These are phyloP conservation scores for Callyntrura sp. DNA, from an alignment of 2,888 invertebrate species.

Conservation along the genomic window DNA sequence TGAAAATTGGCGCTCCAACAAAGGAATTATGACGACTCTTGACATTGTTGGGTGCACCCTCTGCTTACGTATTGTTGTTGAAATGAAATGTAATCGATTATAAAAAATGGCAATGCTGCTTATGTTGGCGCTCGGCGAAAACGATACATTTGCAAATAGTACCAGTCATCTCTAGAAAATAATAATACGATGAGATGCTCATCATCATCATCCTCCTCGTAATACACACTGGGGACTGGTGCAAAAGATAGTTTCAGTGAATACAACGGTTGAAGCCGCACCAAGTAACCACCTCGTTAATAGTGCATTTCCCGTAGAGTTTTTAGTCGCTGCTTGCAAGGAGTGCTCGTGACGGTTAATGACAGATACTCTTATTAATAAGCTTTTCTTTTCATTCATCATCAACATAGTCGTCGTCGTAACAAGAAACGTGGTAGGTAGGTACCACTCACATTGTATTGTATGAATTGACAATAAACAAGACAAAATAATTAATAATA, in stretches of 20 bases:
- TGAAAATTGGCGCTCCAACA: neutral
- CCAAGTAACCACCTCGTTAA: neutral
- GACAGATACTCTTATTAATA: conserved; percentile 30
- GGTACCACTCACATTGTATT: neutral
- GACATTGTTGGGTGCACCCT: conserved; percentile 14
- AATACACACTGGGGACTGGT: neutral
- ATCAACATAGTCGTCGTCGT: conserved; percentile 14
- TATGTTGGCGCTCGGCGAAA: too few species aligned
- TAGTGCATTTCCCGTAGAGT: conserved; percentile 60
- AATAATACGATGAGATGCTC: neutral
- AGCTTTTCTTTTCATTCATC: conserved; percentile 8
- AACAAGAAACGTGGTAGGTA: conserved; percentile 40
- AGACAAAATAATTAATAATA: too few species aligned
- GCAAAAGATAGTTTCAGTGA: neutral
- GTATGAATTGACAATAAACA: conserved; percentile 9
- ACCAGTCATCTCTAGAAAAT: neutral
- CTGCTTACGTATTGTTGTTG: neutral
- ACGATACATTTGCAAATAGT: neutral
- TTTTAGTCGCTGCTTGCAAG: conserved; percentile 52
- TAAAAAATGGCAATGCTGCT: conserved; percentile 12
- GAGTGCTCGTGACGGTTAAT: conserved; percentile 57
- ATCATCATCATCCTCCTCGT: too few species aligned
- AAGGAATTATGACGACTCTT: neutral
- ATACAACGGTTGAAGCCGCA: neutral
- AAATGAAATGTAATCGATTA: conserved; percentile 33